Conservation (phyloP, 2,113 vertebrate genomes). For the Symphodus melops region DNA sequence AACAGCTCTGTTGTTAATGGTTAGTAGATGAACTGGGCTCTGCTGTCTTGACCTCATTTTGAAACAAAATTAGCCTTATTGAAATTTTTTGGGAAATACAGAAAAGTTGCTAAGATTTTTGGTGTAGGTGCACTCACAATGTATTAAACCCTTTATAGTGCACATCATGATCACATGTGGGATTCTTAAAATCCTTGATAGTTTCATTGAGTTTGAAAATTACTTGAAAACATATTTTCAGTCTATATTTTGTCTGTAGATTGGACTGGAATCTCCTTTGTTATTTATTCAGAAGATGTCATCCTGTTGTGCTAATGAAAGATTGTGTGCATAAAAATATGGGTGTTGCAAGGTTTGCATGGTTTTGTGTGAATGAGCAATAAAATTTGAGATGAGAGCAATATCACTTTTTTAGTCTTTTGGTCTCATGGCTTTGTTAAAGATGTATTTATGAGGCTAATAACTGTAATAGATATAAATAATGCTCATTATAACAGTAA, state of each 20-base stretch:
- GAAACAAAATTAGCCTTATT: conserved; percentile 83
- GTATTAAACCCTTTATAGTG: conserved; percentile 18
- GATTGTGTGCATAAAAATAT: conserved; percentile 83
- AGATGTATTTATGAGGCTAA: no score
- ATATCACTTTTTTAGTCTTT: background rate
- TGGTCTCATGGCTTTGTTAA: background rate
- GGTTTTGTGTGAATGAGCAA: conserved; percentile 91
- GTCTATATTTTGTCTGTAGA: conserved; percentile 74
- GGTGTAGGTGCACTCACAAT: conserved; percentile 21
- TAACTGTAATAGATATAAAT: no score
- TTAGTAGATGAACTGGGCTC: conserved; percentile 67
- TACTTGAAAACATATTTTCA: conserved; percentile 65
- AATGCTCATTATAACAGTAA: no score
- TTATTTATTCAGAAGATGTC: conserved; percentile 81
- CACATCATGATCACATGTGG: conserved; percentile 23
- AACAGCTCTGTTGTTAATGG: conserved; percentile 9
- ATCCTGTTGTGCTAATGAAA: conserved; percentile 85
- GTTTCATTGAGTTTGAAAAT: conserved; percentile 43
- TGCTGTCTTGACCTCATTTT: conserved; percentile 75
- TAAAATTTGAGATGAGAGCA: conserved; percentile 82
- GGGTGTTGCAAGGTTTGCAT: conserved; percentile 90
- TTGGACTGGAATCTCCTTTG: conserved; percentile 81
- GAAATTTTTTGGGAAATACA: conserved; percentile 18
- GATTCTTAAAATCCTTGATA: conserved; percentile 36
- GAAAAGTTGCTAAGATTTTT: background rate